A percentile compares a stretch with the other conserved stretches of the same genome.
These are phyloP conservation scores for Python bivittatus DNA, from an alignment of 2,113 vertebrate genomes.

Conservation along the genomic window DNA sequence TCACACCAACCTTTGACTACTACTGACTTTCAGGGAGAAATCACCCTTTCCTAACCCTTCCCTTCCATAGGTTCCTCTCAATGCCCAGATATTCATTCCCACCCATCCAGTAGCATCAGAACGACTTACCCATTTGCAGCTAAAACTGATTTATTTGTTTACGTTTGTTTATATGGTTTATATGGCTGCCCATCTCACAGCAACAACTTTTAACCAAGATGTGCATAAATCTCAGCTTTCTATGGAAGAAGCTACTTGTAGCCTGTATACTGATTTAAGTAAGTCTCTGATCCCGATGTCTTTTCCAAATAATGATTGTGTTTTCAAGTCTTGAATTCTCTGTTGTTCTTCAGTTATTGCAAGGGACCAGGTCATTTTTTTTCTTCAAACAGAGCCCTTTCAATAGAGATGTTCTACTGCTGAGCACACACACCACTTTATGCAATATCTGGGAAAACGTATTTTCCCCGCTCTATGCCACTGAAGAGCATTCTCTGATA, in stretches of 20 bases:
- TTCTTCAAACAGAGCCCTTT: background rate
- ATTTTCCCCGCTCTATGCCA: background rate
- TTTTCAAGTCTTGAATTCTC: background rate
- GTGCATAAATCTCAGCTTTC: rapidly evolving
- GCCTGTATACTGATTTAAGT: rapidly evolving
- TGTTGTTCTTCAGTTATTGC: background rate
- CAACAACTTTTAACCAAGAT: background rate
- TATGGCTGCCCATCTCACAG: background rate
- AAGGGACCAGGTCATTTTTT: background rate
- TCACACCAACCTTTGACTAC: slow-evolving; percentile 21
- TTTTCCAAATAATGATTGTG: background rate
- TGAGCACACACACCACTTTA: background rate
- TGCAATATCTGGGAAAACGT: background rate
- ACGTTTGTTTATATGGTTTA: background rate
- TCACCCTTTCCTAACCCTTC: background rate
- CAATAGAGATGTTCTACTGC: background rate
- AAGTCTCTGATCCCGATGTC: background rate
- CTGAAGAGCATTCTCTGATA: background rate
- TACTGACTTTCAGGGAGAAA: slow-evolving; percentile 10
- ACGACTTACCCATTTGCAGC: background rate
- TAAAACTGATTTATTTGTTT: background rate
- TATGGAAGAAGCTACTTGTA: background rate
- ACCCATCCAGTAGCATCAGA: background rate
- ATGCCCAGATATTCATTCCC: background rate
- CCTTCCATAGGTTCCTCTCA: background rate